phyloP scores from a whole-genome alignment of 2,888 invertebrate genomes.

The Reticulitermes lucifugus region DNA sequence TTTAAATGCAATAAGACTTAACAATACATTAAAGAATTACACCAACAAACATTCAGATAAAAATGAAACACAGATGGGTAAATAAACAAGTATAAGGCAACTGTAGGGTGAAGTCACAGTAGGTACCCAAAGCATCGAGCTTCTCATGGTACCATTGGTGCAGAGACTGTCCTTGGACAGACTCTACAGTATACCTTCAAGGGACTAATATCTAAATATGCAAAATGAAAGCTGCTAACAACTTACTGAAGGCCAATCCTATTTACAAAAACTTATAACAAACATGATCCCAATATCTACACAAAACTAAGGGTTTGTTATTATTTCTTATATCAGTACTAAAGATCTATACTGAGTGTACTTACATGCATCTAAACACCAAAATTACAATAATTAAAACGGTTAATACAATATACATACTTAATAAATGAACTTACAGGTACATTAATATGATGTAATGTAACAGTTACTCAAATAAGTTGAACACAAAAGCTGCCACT shows the following conservation, averaged over 20 bases:
- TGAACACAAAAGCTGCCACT: not conserved
- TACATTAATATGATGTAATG: not conserved
- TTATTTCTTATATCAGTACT: not conserved
- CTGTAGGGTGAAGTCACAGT: not conserved
- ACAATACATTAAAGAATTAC: not conserved
- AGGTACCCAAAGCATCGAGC: not conserved
- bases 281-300: not conserved
- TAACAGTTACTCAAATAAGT: not conserved
- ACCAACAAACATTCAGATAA: not conserved
- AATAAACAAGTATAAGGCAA: not conserved
- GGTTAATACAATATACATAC: not conserved
- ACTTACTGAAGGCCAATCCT: not conserved
- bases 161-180: not conserved
- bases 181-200: not conserved
- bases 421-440: not conserved
- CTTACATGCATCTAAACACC: not conserved
- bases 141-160: not conserved
- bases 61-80: not conserved
- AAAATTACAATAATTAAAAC: not conserved
- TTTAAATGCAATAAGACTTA: not conserved
- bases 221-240: conserved; percentile 1
- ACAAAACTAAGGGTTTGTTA: not conserved
- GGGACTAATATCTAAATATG: not conserved
- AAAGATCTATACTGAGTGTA: not conserved
- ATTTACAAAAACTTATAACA: not conserved